Evolutionary conservation across 2,797 vertebrate species (phyloP), one percentile per base, ranked within the genome.

Genomic region (Xenopus petersii): DNA sequence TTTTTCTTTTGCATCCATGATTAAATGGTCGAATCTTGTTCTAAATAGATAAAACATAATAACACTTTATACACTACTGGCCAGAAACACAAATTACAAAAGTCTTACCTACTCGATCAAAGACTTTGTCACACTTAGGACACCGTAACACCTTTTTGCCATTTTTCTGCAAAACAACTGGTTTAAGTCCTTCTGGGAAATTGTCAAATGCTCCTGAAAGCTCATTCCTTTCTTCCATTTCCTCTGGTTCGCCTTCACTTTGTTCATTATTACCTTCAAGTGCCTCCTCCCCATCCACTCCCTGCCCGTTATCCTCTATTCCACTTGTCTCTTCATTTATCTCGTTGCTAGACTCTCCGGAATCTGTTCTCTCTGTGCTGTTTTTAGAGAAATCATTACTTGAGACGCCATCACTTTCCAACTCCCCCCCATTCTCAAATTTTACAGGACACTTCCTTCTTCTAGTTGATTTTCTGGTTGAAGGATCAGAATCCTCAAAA

Each of bases 41-140:
- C 36, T 9, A 6, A 42, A 42, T 30, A 30, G 2, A 42, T 6
- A 42, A 0, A 42, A 5, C 36, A 42, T 42, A 42, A 42, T 42
- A 42, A 42, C 5, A 9, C 26, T 30, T 42, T 9, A 4, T 42
- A 42, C 36, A 42, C 36, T 42, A 42, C 36, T 42, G 36, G 36
- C 5, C 36, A 4, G 8, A 42, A 42, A 42, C 4, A 42, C 36
- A 42, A 42, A 42, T 42, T 7, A 51, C 10, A 16, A 12, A 42
- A 26, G 11, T 81, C 94, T 88, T 91, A 99, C 98, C 97, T 94
- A 95, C 89, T 15, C 98, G 94, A 87, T 99, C 96, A 88, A 99
- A 99, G 11, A 89, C 94, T 89, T 98, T 99, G 78, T 95, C 94
- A 86, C 98, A 99, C 81, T 95, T 97, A 74, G 98, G 98, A 79